phyloP scores from a whole-genome alignment of 2,113 vertebrate genomes.

The Tylochromis polylepis region DNA sequence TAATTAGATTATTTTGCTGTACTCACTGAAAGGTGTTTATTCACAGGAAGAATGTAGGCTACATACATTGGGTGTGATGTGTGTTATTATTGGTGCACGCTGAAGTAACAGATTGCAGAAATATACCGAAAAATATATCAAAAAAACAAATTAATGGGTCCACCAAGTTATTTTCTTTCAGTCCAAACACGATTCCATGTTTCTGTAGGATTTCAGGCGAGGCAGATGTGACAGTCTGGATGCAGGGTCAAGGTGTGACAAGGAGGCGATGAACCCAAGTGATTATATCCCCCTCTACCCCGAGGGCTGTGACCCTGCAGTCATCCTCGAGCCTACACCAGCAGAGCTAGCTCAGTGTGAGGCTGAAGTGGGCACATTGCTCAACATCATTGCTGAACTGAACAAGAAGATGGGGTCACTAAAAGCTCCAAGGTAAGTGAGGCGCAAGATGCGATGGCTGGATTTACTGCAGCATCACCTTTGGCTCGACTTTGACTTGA shows the following conservation, averaged over 20 bases:
- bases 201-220: constrained; percentile 36
- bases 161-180: background rate
- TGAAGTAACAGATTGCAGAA: background rate
- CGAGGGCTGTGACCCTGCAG: constrained; percentile 22
- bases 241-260: constrained; percentile 17
- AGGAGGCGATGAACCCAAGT: constrained; percentile 1
- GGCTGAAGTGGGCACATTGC: constrained; percentile 55
- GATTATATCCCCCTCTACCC: constrained; percentile 16
- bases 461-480: background rate
- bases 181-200: background rate
- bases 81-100: background rate
- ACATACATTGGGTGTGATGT: background rate
- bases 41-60: rapidly evolving
- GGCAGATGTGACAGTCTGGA: constrained; percentile 56
- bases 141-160: background rate
- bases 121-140: background rate
- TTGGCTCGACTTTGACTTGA: background rate
- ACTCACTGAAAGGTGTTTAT: background rate
- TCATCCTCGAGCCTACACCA: constrained; percentile 49
- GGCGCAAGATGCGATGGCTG: background rate
- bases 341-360: constrained; percentile 69
- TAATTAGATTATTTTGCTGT: background rate
- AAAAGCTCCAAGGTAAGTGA: constrained; percentile 65
- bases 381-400: constrained; percentile 60
- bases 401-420: constrained; percentile 69